Conservation (phyloP, 92 coral and sea anemone genomes). For the Diadumene lineata region DNA sequence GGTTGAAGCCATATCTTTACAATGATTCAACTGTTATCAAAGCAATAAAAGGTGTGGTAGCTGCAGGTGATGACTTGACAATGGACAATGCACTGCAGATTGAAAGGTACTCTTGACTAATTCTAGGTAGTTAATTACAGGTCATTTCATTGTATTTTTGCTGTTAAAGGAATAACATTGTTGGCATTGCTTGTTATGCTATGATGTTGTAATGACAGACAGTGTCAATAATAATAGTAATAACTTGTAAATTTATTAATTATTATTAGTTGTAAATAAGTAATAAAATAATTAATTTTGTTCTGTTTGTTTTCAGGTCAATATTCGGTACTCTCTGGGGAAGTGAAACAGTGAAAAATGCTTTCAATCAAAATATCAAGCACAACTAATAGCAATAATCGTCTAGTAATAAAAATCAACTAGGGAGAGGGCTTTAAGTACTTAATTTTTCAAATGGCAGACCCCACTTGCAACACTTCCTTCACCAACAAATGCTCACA, state of each 20-base stretch:
- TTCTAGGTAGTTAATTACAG: neutral
- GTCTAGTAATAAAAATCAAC: neutral
- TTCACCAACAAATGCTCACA: too few relatives aligned
- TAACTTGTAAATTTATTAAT: neutral
- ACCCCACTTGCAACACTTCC: too few relatives aligned
- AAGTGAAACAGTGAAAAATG: slow-evolving; percentile 78
- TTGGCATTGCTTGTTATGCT: neutral
- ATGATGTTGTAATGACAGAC: neutral
- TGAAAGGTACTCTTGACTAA: slow-evolving; percentile 60
- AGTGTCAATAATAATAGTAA: neutral
- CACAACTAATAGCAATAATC: slow-evolving; percentile 51
- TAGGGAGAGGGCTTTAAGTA: neutral
- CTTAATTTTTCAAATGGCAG: too few relatives aligned
- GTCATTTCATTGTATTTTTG: neutral
- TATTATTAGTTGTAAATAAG: too few relatives aligned
- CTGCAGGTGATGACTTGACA: slow-evolving; percentile 49
- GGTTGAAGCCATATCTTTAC: slow-evolving; percentile 70
- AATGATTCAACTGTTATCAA: slow-evolving; percentile 66
- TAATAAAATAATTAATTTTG: too few relatives aligned
- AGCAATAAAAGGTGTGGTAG: slow-evolving; percentile 78
- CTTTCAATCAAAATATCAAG: slow-evolving; percentile 71
- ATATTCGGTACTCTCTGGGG: slow-evolving; percentile 87
- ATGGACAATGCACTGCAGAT: slow-evolving; percentile 55
- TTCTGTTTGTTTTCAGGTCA: slow-evolving; percentile 55
- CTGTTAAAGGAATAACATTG: neutral